Base-by-base conservation (phyloP, 2,113 vertebrate genomes). In the Rissa tridactyla region DNA sequence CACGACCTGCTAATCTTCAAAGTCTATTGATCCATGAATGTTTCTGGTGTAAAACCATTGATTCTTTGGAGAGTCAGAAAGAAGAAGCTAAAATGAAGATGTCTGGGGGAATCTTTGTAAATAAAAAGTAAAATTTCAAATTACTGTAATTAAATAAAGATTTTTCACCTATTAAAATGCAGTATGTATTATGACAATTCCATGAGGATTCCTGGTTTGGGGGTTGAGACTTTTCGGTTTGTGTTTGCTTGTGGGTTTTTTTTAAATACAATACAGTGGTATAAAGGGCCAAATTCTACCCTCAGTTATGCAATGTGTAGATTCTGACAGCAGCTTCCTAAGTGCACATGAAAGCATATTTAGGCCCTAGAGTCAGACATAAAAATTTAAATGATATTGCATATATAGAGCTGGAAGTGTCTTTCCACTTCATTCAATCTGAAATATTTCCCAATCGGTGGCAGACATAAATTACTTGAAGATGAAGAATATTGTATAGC, bases 1-100 rank as follows among this genome's bases (percentile, higher is more conserved):
- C 91, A 73, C 89, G 88, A 97, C 88, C 88, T 15, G 6, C 65
- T 93, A 93, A 94, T 95, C 97, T 94, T 91, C 88, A 94, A 93
- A 96, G 91, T 80, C 65, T 90, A 96, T 91, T 61, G 92, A 95
- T 89, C 92, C 88, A 46, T 47, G 49, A 92, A 84, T 57, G 57
- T 76, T 97, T 84, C 91, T 84, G 58, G 44, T 82, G 36, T 78
- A 82, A 96, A 96, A 87, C 40, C 62, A 94, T 66, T 92, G 81
- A 92, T 92, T 92, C 81, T 94, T 87, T 65, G 38, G 52, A 75
- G 17, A 72, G 70, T 25, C 65, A 92, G 79, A 94, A 90, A 93
- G 65, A 57, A 82, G 30, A 3, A 87, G 61, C 77, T 95, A 65
- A 91, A 95, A 81, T 36, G 23, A 89, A 32, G 49, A 57, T 49